Conservation (phyloP, 2,113 vertebrate genomes). For the Bos javanicus region DNA sequence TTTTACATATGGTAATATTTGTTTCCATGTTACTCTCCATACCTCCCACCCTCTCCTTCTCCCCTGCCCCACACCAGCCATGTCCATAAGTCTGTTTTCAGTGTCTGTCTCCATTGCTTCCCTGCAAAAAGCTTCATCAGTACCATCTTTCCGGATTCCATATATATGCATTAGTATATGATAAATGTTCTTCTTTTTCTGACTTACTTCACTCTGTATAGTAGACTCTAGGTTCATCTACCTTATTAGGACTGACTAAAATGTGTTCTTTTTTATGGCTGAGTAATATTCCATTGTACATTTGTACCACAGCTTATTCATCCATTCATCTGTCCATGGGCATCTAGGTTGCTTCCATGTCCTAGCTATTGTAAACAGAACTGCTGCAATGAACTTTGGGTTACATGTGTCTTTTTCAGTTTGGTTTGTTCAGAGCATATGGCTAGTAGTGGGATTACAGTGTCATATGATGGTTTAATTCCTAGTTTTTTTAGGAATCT, state of each 20-base stretch:
- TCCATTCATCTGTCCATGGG: neutral
- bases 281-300: neutral
- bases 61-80: neutral
- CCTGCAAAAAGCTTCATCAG: neutral
- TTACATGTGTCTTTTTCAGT: neutral
- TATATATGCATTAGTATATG: neutral
- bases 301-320: neutral
- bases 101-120: neutral
- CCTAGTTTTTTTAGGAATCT: neutral
- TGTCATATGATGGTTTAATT: neutral
- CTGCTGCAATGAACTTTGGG: neutral
- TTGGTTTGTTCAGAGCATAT: neutral
- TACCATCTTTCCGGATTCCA: neutral
- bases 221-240: neutral
- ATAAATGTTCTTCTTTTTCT: neutral
- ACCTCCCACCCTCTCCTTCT: neutral
- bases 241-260: neutral
- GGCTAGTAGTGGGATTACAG: neutral
- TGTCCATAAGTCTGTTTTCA: neutral
- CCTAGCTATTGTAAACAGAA: neutral
- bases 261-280: neutral
- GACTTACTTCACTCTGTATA: neutral
- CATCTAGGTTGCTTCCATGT: neutral
- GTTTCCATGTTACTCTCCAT: neutral
- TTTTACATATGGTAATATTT: neutral